Evolutionary conservation across 2,113 vertebrate genomes (phyloP), one percentile per base, ranked within the genome.

Genomic region (Thermophis baileyi): DNA sequence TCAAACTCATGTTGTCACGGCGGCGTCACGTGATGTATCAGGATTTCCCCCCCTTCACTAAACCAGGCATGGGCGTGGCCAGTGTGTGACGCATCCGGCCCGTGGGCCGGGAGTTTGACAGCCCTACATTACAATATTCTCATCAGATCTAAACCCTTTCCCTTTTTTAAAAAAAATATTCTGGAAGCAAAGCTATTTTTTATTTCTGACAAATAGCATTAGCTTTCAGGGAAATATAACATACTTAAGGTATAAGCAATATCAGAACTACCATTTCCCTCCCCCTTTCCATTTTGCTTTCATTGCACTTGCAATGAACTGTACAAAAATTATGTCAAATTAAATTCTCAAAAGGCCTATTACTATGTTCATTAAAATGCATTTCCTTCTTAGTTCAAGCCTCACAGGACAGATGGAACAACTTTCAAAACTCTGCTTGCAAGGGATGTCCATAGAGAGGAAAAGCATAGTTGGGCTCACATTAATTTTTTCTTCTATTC

Each of bases 381-480:
- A 0, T 49, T 91, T 92, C 93, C 63, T 16, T 94, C 30, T 49
- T 86, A 6, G 2, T 53, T 95, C 47, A 44, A 63, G 3, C 69
- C 91, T 92, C 90, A 90, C 81, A 94, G 20, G 69, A 88, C 7
- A 93, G 81, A 60, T 14, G 30, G 54, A 2, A 0, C 25, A 50
- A 18, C 1, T 24, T 94, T 86, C 88, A 94, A 92, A 92, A 89
- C 1, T 50, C 85, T 95, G 89, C 91, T n/a, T 46, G 55, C n/a
- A 53, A 20, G 88, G 47, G 49, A 4, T 93, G 30, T 89, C 54
- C 16, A 0, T 2, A 35, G 12, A 11, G 1, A 93, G 0, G 44
- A 50, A 50, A 87, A 18, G 81, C 35, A 93, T 2, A 3, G 54
- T 3, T 4, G 20, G 9, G 4, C 30, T 90, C 14, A 22, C 0